Evolutionary conservation across 2,888 invertebrate species (phyloP), one percentile per base, ranked within the genome.

Genomic region (Drosophila fulvimacula): DNA sequence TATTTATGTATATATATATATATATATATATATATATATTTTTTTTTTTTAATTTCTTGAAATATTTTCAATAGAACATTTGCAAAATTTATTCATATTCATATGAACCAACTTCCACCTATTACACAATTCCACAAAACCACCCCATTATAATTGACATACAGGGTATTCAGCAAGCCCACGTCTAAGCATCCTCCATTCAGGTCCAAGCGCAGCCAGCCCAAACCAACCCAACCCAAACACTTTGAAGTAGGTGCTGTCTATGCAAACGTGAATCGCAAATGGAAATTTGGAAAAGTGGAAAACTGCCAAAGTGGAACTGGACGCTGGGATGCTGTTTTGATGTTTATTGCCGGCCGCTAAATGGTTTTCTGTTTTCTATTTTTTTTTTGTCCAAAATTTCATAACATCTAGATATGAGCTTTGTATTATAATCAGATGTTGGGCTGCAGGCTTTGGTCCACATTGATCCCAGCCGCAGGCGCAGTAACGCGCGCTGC

Each of bases 341-440:
- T 21, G 51, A 15, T 34, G 51, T 21, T 34, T 15, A 15, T 34
- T 19, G 51, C 34, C 21, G 48, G 19, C 52, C 46, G 64, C 60
- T 67, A 78, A 78, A 76, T 74, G 56, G 34, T 62, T 52, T 60
- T 59, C 17, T n/a, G 17, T 11, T 36, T 38, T 30, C 30, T 30
- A n/a, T 55, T 41, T 2, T 41, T 21, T 4, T 36, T 48, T 52
- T 69, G 78, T 69, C 56, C 67, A 9, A 36, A 73, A 69, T 71
- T 81, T 81, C 68, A 81, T 88, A 79, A 73, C 73, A 83, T 88
- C 89, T 67, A 88, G 83, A 88, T 83, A 83, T 84, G 87, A 83
- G 83, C 76, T 88, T 83, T 76, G 82, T 76, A 88, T 88, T 88
- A 76, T 87, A 42, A 69, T 69, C 57, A 48, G 57, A 57, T 66